A percentile compares a stretch with the other conserved stretches of the same genome.
These are phyloP conservation scores for Dicaeum eximium DNA, from an alignment of 2,113 vertebrate species.

Conservation along the genomic window DNA sequence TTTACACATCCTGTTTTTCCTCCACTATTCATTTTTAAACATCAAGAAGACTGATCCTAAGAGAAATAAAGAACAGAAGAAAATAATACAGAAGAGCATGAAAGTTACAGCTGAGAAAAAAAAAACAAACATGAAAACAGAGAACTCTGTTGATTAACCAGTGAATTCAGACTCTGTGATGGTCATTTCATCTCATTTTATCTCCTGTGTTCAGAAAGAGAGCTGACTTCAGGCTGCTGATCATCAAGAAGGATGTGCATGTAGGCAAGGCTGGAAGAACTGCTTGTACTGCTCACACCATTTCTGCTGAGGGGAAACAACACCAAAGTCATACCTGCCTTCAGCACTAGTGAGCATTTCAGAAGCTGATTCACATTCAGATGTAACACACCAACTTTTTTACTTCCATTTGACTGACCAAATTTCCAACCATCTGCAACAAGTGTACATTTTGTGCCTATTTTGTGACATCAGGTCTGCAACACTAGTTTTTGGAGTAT, in stretches of 20 bases:
- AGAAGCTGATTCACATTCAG: not conserved
- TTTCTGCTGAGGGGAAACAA: not conserved
- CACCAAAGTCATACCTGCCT: not conserved
- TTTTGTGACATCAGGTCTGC: not conserved
- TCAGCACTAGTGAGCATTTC: not conserved
- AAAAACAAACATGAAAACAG: not conserved
- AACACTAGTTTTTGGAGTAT: not conserved
- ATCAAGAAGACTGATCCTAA: not conserved
- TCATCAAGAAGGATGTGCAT: not conserved
- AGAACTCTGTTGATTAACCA: not conserved
- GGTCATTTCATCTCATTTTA: not conserved
- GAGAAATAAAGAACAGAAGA: not conserved
- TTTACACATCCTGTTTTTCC: not conserved
- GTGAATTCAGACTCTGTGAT: not conserved
- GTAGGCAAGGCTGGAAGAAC: not conserved
- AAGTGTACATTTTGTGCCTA: not conserved
- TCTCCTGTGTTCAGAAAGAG: not conserved
- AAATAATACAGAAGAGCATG: not conserved
- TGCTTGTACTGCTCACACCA: not conserved
- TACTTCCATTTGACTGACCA: not conserved
- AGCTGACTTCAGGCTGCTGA: not conserved
- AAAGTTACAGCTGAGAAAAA: not conserved
- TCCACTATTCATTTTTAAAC: not conserved
- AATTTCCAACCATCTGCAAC: not conserved
- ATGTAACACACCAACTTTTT: not conserved